These are phyloP conservation scores for Pleuronectes platessa DNA, from an alignment of 2,113 vertebrate species.

Conservation along the genomic window DNA sequence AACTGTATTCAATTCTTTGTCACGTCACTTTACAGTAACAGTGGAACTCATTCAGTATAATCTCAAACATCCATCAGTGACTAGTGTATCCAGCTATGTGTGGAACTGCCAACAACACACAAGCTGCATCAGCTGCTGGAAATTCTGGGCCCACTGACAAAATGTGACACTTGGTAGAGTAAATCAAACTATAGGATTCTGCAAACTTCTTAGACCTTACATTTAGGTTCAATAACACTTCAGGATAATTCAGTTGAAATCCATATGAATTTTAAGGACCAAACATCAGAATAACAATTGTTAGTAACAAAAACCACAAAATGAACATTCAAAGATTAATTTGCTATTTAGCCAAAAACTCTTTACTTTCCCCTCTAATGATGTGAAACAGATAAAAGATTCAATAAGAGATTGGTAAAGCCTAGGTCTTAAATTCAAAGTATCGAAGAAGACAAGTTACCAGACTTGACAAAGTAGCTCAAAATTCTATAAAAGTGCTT, in stretches of 20 bases:
- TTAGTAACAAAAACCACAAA: constrained; percentile 17
- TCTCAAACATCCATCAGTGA: constrained; percentile 43
- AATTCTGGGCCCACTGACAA: constrained; percentile 63
- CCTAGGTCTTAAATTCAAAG: neutral
- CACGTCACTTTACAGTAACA: constrained; percentile 23
- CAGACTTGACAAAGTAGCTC: constrained; percentile 27
- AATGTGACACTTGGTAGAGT: constrained; percentile 51
- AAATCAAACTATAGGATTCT: constrained; percentile 19
- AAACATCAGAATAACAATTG: neutral
- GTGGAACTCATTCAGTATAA: constrained; percentile 26
- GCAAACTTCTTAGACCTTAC: neutral
- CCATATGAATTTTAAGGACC: neutral
- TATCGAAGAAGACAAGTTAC: constrained; percentile 14
- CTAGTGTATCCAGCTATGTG: constrained; percentile 60
- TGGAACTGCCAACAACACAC: constrained; percentile 35
- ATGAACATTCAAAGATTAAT: neutral
- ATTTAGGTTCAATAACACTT: neutral
- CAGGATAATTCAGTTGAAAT: neutral
- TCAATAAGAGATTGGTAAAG: neutral
- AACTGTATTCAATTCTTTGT: constrained; percentile 5
- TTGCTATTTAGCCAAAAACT: neutral
- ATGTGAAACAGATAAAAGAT: neutral
- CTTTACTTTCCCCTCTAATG: neutral
- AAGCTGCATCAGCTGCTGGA: constrained; percentile 57
- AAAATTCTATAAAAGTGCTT: constrained; percentile 41